Base-by-base conservation (phyloP, 2,113 vertebrate species). In the Aphyosemion australe region DNA sequence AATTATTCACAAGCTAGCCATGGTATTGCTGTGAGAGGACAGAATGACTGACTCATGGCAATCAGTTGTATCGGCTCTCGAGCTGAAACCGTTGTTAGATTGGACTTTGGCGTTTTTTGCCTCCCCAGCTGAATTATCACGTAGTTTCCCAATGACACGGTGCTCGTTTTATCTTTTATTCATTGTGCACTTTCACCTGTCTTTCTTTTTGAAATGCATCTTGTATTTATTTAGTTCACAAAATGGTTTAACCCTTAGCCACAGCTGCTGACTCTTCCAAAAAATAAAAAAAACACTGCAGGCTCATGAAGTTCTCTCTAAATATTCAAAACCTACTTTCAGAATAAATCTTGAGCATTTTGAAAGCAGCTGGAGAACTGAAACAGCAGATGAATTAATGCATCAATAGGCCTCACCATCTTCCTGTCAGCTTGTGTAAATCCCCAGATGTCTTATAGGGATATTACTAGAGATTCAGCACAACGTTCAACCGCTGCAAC, bases 1-100 rank as follows among this genome's bases (percentile, higher is more conserved):
- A 62, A 90, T 87, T 84, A 88, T 91, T 85, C 20, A 87, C 60
- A 41, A 81, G 71, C 50, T 62, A 34, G 71, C 50, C 31, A 66
- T 72, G 69, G 80, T 76, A 82, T 69, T 79, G 66, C 83, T 81
- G 73, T 60, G 67, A 76, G 76, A 37, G 68, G 19, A 53, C 52
- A 54, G 61, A 69, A 61, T 69, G 68, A 82, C 65, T 72, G 84
- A 84, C 68, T 85, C 72, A 71, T 65, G 39, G 65, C 71, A 76
- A 87, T 85, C 69, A 79, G 64, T 70, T 61, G 67, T 79, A 69
- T 76, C 61, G 76, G 67, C 64, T 54, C 56, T 74, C 58, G 39
- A 45, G 70, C 13, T 69, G 41, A 47, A 63, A 76, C n/a, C 67
- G 54, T 61, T 53, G 65, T 68, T 61, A 19, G 20, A 50, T 56